These are phyloP conservation scores for Oligia fasciuncula DNA, from an alignment of 2,888 invertebrate genomes.

Conservation along the genomic window DNA sequence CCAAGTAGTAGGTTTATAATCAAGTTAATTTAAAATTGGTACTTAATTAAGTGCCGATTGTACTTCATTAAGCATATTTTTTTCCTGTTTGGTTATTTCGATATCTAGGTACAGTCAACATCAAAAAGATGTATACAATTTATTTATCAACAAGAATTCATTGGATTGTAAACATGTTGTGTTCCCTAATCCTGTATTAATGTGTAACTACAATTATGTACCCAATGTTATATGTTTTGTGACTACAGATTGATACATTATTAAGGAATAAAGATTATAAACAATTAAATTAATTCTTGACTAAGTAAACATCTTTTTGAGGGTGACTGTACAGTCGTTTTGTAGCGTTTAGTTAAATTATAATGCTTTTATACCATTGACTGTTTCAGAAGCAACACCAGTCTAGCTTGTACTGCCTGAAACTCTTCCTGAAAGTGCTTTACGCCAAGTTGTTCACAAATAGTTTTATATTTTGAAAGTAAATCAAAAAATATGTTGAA, in stretches of 20 bases:
- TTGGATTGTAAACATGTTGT: not conserved
- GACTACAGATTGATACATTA: not conserved
- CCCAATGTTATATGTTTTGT: not conserved
- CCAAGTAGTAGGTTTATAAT: too few species aligned
- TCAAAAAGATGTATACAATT: not conserved
- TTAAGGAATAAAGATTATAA: not conserved
- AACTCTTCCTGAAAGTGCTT: too few species aligned
- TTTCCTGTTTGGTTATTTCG: not conserved
- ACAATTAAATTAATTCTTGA: not conserved
- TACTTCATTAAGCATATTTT: not conserved
- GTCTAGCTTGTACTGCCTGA: too few species aligned
- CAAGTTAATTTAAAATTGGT: not conserved
- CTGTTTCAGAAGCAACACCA: too few species aligned
- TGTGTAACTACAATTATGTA: not conserved
- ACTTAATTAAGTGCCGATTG: not conserved
- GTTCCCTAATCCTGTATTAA: too few species aligned
- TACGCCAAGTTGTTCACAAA: conserved; percentile 52
- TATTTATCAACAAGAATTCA: not conserved
- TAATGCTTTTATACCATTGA: too few species aligned
- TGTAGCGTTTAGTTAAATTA: too few species aligned
- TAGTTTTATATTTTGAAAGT: conserved; percentile 13
- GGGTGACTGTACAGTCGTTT: not conserved
- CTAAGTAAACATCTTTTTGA: not conserved
- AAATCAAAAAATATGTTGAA: not conserved
- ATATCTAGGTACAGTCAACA: not conserved